Conservation (phyloP, 2,797 vertebrate species). For the Brachyrhaphis roseni region DNA sequence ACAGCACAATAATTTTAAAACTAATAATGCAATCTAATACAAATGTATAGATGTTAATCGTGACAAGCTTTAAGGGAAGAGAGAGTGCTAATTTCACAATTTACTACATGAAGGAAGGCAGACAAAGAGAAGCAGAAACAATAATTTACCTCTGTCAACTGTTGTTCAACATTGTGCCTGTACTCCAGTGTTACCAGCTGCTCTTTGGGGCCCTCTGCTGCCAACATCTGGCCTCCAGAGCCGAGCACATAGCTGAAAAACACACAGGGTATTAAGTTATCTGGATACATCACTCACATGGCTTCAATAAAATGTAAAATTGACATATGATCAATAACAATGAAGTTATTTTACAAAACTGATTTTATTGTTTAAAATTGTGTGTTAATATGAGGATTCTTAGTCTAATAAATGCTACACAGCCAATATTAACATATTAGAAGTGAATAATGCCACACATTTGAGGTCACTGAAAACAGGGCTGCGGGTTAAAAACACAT, state of each 20-base stretch:
- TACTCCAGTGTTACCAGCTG: conserved; percentile 86
- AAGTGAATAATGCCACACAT: background rate
- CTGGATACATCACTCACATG: background rate
- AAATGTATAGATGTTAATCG: background rate
- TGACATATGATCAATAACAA: background rate
- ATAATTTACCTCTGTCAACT: conserved; percentile 84
- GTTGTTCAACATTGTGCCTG: conserved; percentile 79
- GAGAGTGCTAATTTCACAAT: background rate
- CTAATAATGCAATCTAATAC: background rate
- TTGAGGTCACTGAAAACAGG: background rate
- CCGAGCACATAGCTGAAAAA: conserved; percentile 86
- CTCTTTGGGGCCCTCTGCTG: conserved; percentile 74
- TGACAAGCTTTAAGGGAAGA: background rate
- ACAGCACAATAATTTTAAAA: background rate
- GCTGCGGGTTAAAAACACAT: background rate
- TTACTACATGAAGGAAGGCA: conserved; percentile 15
- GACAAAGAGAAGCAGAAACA: conserved; percentile 58
- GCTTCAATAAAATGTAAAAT: background rate
- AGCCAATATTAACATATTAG: background rate
- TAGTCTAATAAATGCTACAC: background rate
- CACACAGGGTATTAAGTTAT: background rate
- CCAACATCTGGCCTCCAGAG: conserved; percentile 80
- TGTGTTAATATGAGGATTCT: background rate
- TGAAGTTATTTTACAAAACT: background rate
- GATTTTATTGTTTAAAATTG: background rate